Conservation (phyloP, 2,113 vertebrate species). For the Microcebus lehilahytsara region DNA sequence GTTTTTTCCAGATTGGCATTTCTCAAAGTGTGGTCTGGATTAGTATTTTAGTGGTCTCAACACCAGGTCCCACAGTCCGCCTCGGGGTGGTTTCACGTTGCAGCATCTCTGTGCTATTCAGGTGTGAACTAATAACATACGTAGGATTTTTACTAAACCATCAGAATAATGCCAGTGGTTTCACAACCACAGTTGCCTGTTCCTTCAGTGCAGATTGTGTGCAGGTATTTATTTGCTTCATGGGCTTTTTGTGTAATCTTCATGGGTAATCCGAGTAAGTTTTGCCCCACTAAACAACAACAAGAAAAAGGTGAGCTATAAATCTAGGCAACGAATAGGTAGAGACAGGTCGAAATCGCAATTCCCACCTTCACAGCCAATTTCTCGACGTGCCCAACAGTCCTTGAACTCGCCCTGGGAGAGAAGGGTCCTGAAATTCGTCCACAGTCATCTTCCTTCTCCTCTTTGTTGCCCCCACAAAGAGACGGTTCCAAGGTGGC, state of each 20-base stretch:
- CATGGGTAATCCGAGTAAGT: background rate
- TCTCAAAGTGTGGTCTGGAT: background rate
- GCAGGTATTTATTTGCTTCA: background rate
- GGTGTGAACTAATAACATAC: background rate
- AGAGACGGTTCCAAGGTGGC: conserved; percentile 28
- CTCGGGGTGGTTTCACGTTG: background rate
- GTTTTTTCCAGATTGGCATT: background rate
- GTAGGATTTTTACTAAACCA: background rate
- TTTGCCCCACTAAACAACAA: background rate
- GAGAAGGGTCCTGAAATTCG: conserved; percentile 50
- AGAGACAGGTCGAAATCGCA: background rate
- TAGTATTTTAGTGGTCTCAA: background rate
- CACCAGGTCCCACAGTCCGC: fast-evolving
- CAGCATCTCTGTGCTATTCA: background rate
- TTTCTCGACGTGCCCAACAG: background rate
- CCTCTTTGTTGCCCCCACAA: background rate
- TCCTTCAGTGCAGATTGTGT: background rate
- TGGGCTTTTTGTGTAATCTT: background rate
- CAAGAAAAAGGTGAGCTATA: background rate
- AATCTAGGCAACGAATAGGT: fast-evolving
- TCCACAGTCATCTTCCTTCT: conserved; percentile 35
- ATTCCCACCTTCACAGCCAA: conserved; percentile 67
- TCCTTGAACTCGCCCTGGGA: conserved; percentile 41
- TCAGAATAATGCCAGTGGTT: background rate
- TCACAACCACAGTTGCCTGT: background rate